These are phyloP conservation scores for Scolopax mira DNA, from an alignment of 2,113 vertebrate genomes.

Conservation along the genomic window DNA sequence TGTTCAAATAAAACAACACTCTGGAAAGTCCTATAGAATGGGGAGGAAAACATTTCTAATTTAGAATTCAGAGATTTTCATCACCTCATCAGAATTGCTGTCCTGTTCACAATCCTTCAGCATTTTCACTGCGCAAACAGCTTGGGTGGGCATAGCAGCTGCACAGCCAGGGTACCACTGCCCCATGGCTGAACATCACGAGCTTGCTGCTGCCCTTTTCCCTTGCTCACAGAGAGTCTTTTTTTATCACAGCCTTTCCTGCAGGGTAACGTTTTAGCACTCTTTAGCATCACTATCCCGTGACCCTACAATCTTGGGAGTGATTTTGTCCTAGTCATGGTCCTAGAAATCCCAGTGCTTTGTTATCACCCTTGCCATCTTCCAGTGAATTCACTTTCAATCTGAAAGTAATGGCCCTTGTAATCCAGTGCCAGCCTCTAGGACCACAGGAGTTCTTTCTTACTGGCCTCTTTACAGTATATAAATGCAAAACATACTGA, in stretches of 20 bases:
- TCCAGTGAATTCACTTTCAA: not conserved
- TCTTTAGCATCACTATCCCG: not conserved
- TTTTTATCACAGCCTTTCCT: not conserved
- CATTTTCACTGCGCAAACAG: not conserved
- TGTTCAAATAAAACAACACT: not conserved
- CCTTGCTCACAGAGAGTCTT: not conserved
- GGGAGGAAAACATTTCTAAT: not conserved
- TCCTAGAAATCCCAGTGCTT: not conserved
- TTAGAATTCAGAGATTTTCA: not conserved
- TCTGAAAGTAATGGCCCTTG: not conserved
- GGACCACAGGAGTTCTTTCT: not conserved
- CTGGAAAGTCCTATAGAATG: not conserved
- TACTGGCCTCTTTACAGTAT: not conserved
- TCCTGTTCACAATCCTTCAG: not conserved
- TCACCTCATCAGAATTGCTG: not conserved
- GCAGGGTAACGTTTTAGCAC: not conserved
- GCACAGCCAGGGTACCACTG: not conserved
- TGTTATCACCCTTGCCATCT: not conserved
- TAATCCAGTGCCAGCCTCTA: not conserved
- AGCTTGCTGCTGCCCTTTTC: not conserved
- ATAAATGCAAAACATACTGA: constrained; percentile 9
- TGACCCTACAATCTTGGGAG: not conserved
- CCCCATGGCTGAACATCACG: accelerated
- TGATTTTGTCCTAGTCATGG: not conserved
- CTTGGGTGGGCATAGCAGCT: accelerated